Base-by-base conservation (phyloP, 2,113 vertebrate species). In the Laticauda laticaudata region DNA sequence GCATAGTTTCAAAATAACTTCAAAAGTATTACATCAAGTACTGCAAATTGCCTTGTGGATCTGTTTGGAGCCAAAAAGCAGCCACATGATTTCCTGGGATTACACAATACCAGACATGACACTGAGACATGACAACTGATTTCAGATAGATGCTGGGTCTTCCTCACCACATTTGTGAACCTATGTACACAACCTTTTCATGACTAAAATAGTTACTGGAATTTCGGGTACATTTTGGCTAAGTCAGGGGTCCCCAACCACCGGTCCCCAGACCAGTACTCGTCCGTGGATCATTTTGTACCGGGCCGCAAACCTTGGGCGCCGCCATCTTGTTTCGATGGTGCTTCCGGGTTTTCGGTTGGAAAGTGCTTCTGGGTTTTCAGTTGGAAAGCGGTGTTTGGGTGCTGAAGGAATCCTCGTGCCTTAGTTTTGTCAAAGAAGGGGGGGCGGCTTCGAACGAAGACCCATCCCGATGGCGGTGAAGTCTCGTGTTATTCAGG, bases 181-280 rank as follows among this genome's bases (percentile, higher is more conserved):
- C 9, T 26, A 61, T 26, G 34, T 45, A 6, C 75, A 57, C 23
- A 92, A 81, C 90, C 85, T 94, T 95, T 45, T n/a, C 89, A 75
- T 11, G 54, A n/a, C 89, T 34, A 23, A 54, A 92, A 59, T 91
- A 85, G 92, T 95, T 91, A 96, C 53, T 96, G 93, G 92, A 91
- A 64, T 29, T 95, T 94, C 93, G 92, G 53, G 21, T 53, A 95
- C 55, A 64, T 3, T 0, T 95, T 86, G 92, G 93, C 61, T 91
- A 92, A 94, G 95, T 88, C 34, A 39, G 34, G 34, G 34, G 34
- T 39, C 34, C 34, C 34, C 34, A 39, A 39, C 34, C 34, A 39
- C 34, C 34, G 34, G 34, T 39, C 34, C 34, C 34, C 34, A 39
- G 34, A 39, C 34, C 1, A 1, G 34, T 39, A 39, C 34, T 39